A percentile compares a stretch with the other conserved stretches of the same genome.
phyloP scores from a whole-genome alignment of 2,888 invertebrate genomes.

The Trichogramma evanescens region DNA sequence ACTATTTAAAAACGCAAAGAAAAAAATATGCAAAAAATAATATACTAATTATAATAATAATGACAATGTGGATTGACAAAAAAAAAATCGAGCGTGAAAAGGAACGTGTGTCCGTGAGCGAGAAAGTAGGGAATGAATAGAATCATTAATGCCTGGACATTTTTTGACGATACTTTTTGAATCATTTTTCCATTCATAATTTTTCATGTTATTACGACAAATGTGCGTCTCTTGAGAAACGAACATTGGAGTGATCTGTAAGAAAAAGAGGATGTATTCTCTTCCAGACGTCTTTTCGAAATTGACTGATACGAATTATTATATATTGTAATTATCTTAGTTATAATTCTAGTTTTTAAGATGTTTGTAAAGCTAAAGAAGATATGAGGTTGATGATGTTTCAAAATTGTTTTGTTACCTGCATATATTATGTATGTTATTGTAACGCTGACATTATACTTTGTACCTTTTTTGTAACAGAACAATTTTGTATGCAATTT shows the following conservation, averaged over 20 bases:
- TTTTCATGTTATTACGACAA: background rate
- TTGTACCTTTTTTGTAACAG: background rate
- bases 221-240: background rate
- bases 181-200: background rate
- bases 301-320: slow-evolving; percentile 22
- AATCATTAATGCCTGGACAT: slow-evolving; percentile 1
- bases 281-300: slow-evolving; percentile 10
- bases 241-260: background rate
- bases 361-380: slow-evolving; percentile 4
- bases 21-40: slow-evolving; percentile 15
- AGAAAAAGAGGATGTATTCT: slow-evolving; percentile 2
- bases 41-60: no score
- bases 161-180: slow-evolving; percentile 16
- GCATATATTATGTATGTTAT: no score
- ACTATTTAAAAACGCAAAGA: slow-evolving; percentile 26
- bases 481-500: slow-evolving; percentile 7
- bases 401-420: slow-evolving; percentile 16
- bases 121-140: slow-evolving; percentile 4
- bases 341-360: slow-evolving; percentile 20
- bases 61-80: background rate
- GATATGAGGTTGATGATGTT: slow-evolving; percentile 6
- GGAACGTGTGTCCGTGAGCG: background rate
- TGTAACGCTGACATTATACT: no score
- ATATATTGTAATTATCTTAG: slow-evolving; percentile 14
- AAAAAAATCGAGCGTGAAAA: slow-evolving; percentile 17